phyloP scores from a whole-genome alignment of 2,797 vertebrate species.

The Prionace glauca region DNA sequence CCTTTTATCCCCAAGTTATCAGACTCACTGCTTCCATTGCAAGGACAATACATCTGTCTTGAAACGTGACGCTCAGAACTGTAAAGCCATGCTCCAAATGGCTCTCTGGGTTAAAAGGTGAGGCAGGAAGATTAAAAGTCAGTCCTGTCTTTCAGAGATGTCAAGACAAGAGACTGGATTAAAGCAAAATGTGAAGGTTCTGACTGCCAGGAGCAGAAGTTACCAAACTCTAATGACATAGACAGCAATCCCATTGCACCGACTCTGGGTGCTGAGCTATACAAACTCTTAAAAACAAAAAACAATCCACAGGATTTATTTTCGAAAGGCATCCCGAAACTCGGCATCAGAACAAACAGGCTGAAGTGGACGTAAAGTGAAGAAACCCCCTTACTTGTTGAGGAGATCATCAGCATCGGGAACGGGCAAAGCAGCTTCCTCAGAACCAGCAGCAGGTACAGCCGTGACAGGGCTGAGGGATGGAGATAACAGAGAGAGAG shows the following conservation, averaged over 20 bases:
- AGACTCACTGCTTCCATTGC: neutral
- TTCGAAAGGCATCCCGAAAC: neutral
- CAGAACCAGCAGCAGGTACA: slow-evolving; percentile 61
- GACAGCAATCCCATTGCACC: neutral
- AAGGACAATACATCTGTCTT: neutral
- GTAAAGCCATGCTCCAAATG: accelerated
- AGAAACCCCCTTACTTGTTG: slow-evolving; percentile 75
- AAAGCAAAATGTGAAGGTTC: too few relatives aligned
- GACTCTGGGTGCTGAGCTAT: neutral
- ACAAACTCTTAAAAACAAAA: neutral
- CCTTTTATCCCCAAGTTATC: neutral
- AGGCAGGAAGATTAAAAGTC: neutral
- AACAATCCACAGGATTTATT: too few relatives aligned
- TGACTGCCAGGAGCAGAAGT: neutral
- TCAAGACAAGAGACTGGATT: neutral
- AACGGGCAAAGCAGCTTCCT: slow-evolving; percentile 78
- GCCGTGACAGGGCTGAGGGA: slow-evolving; percentile 54
- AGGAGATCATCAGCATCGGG: slow-evolving; percentile 89
- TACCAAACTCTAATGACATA: neutral
- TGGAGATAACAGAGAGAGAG: slow-evolving; percentile 45
- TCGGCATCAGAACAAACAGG: neutral
- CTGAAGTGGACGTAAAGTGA: neutral
- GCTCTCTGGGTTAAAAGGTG: neutral
- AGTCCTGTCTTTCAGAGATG: neutral
- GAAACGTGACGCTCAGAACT: neutral